Evolutionary conservation across 2,113 vertebrate genomes (phyloP), one percentile per base, ranked within the genome.

Genomic region (Actenoides hombroni): DNA sequence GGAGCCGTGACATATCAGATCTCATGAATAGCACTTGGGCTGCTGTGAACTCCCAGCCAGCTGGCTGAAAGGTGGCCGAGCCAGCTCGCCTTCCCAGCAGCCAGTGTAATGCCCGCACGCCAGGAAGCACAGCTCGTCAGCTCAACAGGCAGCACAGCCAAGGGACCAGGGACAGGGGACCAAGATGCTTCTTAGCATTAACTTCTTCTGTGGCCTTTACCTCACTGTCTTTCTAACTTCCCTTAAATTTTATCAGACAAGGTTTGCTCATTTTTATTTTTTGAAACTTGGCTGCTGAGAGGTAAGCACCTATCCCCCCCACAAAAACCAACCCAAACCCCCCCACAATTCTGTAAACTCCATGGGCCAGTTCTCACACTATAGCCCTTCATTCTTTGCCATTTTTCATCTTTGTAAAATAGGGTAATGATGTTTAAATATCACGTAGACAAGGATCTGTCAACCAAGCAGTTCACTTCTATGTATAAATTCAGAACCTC

Each of bases 41-140:
- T 94, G 90, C 40, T 65, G 77, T 9, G 44, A 92, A 95, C 90
- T 96, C 90, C 92, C 92, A 95, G 31, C 83, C 95, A 96, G 95
- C 94, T 96, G 95, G 78, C 57, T 69, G 65, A 86, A 73, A 69
- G 77, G 86, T 39, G 70, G 44, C 68, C 0, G 6, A 95, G 92
- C 96, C 94, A 95, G 81, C 77, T 94, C 8, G 0, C 69, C 53
- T 63, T 79, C 74, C 59, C 6, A 0, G 77, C 37, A 73, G 61
- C 51, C 70, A 1, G 0, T 20, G 28, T 51, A 70, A 54, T 0
- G 3, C 25, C 35, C 2, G 0, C 35, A 16, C 0, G 0, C 25
- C 6, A 6, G 33, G 67, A 70, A 54, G 63, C 49, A 77, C 40
- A 9, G 21, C 4, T 35, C 0, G 0, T 17, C 24, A 53, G 29